phyloP scores from a whole-genome alignment of 92 coral and sea anemone genomes.

The Galaxea fascicularis region DNA sequence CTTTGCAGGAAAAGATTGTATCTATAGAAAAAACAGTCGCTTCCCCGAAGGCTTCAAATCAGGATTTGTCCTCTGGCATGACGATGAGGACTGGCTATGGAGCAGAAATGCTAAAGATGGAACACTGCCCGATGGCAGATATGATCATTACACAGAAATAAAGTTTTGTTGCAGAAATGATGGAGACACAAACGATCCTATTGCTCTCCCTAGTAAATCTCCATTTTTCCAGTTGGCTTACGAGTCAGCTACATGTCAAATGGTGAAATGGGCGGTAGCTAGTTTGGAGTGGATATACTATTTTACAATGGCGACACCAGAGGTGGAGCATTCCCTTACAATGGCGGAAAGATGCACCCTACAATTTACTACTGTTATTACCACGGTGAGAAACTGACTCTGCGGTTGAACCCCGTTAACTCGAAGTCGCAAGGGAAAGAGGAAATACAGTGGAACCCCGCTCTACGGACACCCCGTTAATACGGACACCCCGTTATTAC shows the following conservation, averaged over 20 bases:
- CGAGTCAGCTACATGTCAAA: constrained; percentile 34
- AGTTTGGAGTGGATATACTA: constrained; percentile 44
- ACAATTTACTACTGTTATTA: constrained; percentile 55
- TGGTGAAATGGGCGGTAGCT: constrained; percentile 52
- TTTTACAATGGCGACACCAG: not conserved
- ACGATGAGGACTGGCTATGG: not conserved
- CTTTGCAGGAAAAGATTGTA: constrained; percentile 45
- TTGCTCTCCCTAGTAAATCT: constrained; percentile 18
- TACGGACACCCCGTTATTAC: no score
- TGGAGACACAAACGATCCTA: constrained; percentile 18
- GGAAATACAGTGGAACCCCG: no score
- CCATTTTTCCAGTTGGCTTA: constrained; percentile 46
- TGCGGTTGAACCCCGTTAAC: no score
- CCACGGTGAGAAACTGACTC: constrained; percentile 8
- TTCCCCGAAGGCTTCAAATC: constrained; percentile 21
- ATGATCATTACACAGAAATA: not conserved
- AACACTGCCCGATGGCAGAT: constrained; percentile 6
- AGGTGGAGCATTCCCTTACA: not conserved
- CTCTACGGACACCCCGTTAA: no score
- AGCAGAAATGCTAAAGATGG: not conserved
- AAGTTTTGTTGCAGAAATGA: constrained; percentile 43
- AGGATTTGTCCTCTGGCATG: constrained; percentile 43
- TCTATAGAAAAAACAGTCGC: constrained; percentile 12
- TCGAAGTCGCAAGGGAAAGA: no score
- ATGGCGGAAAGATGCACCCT: not conserved